These are phyloP conservation scores for Orbicella faveolata DNA, from an alignment of 64 coral and sea anemone species.

Conservation along the genomic window DNA sequence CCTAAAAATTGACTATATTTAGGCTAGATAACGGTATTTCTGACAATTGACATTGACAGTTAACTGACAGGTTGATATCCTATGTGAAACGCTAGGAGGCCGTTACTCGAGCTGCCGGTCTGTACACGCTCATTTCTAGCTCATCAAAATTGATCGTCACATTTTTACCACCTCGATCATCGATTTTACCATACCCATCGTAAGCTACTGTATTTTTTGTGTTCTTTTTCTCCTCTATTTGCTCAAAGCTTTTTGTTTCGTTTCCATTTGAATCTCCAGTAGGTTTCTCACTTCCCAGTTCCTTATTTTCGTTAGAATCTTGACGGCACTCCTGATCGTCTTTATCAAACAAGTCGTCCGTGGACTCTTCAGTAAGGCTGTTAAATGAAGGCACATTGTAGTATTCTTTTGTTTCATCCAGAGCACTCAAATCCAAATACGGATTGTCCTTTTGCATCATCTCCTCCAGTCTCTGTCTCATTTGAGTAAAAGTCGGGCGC, in stretches of 20 bases:
- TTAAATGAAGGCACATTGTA: slow-evolving; percentile 39
- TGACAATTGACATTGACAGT: too few relatives aligned
- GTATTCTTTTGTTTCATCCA: slow-evolving; percentile 7
- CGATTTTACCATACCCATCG: neutral
- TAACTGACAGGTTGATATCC: too few relatives aligned
- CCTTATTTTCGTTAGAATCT: neutral
- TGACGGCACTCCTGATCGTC: neutral
- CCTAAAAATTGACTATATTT: too few relatives aligned
- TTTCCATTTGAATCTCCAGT: neutral
- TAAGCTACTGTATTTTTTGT: neutral
- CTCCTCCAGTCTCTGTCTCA: slow-evolving; percentile 42
- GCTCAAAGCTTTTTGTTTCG: neutral
- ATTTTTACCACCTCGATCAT: neutral
- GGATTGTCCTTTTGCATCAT: slow-evolving; percentile 76
- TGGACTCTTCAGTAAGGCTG: slow-evolving; percentile 23
- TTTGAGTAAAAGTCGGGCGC: slow-evolving; percentile 52
- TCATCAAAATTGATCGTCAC: neutral
- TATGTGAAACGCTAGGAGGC: neutral
- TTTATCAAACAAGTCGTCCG: neutral
- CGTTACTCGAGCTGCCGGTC: neutral
- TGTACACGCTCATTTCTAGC: neutral
- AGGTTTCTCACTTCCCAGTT: neutral
- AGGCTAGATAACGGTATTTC: too few relatives aligned
- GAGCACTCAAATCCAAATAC: slow-evolving; percentile 50
- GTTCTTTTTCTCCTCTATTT: neutral